These are phyloP conservation scores for Neoaliturus tenellus DNA, from an alignment of 2,888 invertebrate genomes.

Conservation along the genomic window DNA sequence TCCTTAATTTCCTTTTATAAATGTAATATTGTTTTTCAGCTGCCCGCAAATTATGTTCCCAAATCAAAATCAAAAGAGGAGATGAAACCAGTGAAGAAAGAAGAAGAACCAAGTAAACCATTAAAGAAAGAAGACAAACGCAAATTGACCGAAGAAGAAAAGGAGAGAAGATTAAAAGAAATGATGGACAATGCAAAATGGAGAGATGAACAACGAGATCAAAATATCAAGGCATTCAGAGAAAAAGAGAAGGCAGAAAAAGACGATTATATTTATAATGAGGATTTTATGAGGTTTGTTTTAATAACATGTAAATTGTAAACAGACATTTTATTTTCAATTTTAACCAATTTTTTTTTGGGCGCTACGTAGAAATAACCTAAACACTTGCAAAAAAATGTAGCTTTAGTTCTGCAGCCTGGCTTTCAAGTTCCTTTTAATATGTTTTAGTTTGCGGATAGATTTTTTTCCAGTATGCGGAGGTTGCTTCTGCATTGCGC, in stretches of 20 bases:
- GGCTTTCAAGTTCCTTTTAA: too few species aligned
- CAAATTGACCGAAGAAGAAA: conserved; percentile 65
- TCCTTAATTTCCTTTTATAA: neutral
- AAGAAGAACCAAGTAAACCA: conserved; percentile 59
- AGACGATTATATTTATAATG: conserved; percentile 62
- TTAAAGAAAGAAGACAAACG: conserved; percentile 55
- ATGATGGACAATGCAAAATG: conserved; percentile 66
- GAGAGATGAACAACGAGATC: conserved; percentile 64
- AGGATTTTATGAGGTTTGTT: conserved; percentile 65
- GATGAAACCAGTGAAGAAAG: conserved; percentile 60
- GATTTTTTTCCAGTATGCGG: too few species aligned
- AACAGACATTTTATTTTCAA: too few species aligned
- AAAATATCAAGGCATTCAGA: conserved; percentile 62
- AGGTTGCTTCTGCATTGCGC: too few species aligned
- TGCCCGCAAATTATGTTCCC: conserved; percentile 31
- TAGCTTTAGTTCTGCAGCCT: too few species aligned
- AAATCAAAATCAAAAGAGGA: conserved; percentile 64
- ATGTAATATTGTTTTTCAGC: conserved; percentile 32
- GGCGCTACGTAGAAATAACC: too few species aligned
- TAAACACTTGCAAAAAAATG: too few species aligned
- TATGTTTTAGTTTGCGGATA: too few species aligned
- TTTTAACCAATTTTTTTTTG: too few species aligned
- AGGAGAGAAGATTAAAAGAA: conserved; percentile 63
- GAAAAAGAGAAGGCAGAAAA: conserved; percentile 60
- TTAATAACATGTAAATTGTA: too few species aligned